These are phyloP conservation scores for Epicauta chinensis DNA, from an alignment of 1,140 invertebrate species.

Conservation along the genomic window DNA sequence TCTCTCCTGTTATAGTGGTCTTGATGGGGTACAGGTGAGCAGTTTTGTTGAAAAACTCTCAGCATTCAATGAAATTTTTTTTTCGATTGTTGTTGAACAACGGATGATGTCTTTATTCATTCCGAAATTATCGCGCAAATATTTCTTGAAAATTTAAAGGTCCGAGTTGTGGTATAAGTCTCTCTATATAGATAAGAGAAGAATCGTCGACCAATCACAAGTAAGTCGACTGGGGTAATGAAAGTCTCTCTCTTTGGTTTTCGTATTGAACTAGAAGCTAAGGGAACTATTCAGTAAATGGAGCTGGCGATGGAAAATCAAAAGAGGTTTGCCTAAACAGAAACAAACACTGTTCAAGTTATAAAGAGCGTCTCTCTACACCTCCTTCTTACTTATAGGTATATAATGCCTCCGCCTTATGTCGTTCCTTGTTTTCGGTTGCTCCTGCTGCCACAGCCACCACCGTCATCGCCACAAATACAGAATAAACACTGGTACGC, in stretches of 20 bases:
- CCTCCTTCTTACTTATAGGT: conserved; percentile 5
- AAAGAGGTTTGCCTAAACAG: conserved; percentile 41
- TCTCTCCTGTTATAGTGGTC: background rate
- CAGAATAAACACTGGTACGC: conserved; percentile 34
- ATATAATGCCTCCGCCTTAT: too few relatives aligned
- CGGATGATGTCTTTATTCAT: too few relatives aligned
- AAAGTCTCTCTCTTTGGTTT: conserved; percentile 29
- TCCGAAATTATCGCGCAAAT: too few relatives aligned
- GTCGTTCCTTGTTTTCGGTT: background rate
- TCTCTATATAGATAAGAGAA: conserved; percentile 34
- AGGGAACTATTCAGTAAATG: conserved; percentile 39
- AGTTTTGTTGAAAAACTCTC: background rate
- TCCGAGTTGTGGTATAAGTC: conserved; percentile 22
- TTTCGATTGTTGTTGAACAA: too few relatives aligned
- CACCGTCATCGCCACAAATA: conserved; percentile 29
- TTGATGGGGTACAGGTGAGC: conserved; percentile 6
- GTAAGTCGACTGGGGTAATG: conserved; percentile 32
- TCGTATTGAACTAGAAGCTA: conserved; percentile 28
- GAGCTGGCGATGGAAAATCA: conserved; percentile 41
- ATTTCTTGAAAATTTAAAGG: too few relatives aligned
- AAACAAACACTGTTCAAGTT: conserved; percentile 40
- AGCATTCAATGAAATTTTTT: too few relatives aligned
- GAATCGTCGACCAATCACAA: conserved; percentile 36
- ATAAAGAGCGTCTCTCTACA: conserved; percentile 35
- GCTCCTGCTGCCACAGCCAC: too few relatives aligned